Base-by-base conservation (phyloP, 2,797 vertebrate genomes). In the Peromyscus eremicus region DNA sequence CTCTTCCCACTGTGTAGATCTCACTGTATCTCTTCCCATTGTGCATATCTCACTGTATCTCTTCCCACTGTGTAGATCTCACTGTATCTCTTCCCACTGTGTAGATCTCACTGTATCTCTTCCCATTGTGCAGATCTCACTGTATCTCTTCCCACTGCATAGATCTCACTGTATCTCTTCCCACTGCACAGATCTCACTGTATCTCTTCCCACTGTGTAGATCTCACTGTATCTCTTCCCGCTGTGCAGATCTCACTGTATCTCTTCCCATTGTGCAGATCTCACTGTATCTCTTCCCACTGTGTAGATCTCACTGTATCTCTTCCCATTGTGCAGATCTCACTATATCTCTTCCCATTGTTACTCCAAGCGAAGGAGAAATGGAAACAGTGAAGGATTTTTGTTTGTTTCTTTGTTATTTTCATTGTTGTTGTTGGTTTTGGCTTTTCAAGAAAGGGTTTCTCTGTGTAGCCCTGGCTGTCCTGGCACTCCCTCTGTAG, bases 361-460 rank as follows among this genome's bases (percentile, higher is more conserved):
- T 49, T 66, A 77, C 25, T 49, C 57, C 34, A 52, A 89, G 16
- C 40, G 81, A 93, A 95, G 75, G 80, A 83, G 79, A 83, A 90
- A 57, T 82, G 27, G 49, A 92, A 77, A 29, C 55, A 57, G 9
- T 66, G 64, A 88, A 37, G 8, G n/a, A 0, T 23, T 40, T 71
- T 37, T 71, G 17, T 52, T 34, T 34, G 6, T n/a, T 70, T 16
- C 17, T 71, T n/a, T 70, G 34, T 71, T 52, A 52, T 52, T 52
- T 71, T 71, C n/a, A n/a, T n/a, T 71, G 25, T 64, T 64, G 29
- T 73, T 73, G 21, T 40, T 40, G 37, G 23, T 40, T 40, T 73
- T 73, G 21, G 37, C 11, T 73, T 40, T 40, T 73, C 37, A 25
- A 25, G 37, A 73, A 71, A 73, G 37, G 71, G 4, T 25, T 12